Conservation (phyloP, 2,113 vertebrate species). For the Perccottus glenii region DNA sequence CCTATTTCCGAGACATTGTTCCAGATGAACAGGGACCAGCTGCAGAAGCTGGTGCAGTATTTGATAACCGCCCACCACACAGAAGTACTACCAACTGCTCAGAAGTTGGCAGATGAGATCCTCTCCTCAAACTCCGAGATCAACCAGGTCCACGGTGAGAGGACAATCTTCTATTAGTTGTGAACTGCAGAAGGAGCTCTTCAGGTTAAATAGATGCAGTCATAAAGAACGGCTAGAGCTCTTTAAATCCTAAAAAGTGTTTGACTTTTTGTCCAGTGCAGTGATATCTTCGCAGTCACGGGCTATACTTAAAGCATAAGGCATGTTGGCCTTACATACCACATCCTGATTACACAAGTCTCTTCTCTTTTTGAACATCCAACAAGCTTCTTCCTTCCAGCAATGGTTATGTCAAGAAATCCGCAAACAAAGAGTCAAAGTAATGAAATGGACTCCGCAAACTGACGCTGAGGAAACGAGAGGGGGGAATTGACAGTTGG, state of each 20-base stretch:
- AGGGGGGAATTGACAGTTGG: constrained; percentile 21
- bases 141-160: constrained; percentile 97
- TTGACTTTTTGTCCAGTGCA: constrained; percentile 31
- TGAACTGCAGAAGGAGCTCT: not conserved
- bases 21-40: constrained; percentile 99
- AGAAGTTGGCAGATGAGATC: constrained; percentile 98
- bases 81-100: constrained; percentile 96
- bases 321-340: constrained; percentile 28
- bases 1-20: constrained; percentile 99
- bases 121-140: constrained; percentile 99
- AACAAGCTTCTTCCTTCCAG: constrained; percentile 39
- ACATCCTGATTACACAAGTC: constrained; percentile 48
- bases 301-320: constrained; percentile 53
- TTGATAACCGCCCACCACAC: constrained; percentile 99
- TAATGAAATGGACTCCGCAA: constrained; percentile 50
- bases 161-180: not conserved
- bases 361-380: constrained; percentile 55
- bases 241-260: constrained; percentile 2
- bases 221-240: too few species aligned
- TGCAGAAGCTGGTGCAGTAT: constrained; percentile 99
- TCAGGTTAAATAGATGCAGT: not conserved
- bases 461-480: constrained; percentile 41
- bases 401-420: constrained; percentile 29
- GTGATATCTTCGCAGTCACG: constrained; percentile 63
- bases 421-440: constrained; percentile 8